These are phyloP conservation scores for Drosophila colorata DNA, from an alignment of 2,888 invertebrate species.

Conservation along the genomic window DNA sequence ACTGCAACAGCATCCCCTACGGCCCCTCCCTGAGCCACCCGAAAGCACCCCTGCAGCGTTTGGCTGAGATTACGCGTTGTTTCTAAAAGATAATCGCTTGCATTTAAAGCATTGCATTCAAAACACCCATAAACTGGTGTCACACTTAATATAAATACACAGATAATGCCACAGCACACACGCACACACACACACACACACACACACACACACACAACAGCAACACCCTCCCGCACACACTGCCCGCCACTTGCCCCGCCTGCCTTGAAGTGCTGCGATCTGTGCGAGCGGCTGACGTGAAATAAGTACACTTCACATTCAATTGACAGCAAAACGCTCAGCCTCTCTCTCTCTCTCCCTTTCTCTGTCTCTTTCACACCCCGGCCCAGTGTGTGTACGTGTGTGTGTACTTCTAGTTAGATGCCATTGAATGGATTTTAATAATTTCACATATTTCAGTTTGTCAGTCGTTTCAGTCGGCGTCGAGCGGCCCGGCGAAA, in stretches of 20 bases:
- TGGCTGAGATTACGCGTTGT: constrained; percentile 34
- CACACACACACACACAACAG: background rate
- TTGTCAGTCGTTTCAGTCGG: constrained; percentile 55
- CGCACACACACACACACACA: background rate
- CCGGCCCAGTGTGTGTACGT: constrained; percentile 1
- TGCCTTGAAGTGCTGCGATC: constrained; percentile 18
- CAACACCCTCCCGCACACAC: background rate
- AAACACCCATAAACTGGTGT: constrained; percentile 47
- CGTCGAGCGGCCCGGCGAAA: constrained; percentile 48
- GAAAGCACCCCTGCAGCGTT: constrained; percentile 11
- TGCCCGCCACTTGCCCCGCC: background rate
- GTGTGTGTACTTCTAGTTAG: constrained; percentile 53
- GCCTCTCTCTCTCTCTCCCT: background rate
- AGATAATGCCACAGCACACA: constrained; percentile 15
- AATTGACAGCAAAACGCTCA: constrained; percentile 50
- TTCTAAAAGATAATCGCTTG: constrained; percentile 49
- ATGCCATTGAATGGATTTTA: constrained; percentile 67
- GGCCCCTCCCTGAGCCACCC: background rate
- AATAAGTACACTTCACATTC: constrained; percentile 55
- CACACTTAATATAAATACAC: constrained; percentile 16
- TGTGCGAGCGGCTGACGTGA: constrained; percentile 18
- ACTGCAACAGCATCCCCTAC: background rate
- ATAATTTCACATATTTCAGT: constrained; percentile 66
- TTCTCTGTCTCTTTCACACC: background rate
- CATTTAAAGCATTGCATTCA: constrained; percentile 47